Conservation (phyloP, 2,113 vertebrate genomes). For the Zeus faber region DNA sequence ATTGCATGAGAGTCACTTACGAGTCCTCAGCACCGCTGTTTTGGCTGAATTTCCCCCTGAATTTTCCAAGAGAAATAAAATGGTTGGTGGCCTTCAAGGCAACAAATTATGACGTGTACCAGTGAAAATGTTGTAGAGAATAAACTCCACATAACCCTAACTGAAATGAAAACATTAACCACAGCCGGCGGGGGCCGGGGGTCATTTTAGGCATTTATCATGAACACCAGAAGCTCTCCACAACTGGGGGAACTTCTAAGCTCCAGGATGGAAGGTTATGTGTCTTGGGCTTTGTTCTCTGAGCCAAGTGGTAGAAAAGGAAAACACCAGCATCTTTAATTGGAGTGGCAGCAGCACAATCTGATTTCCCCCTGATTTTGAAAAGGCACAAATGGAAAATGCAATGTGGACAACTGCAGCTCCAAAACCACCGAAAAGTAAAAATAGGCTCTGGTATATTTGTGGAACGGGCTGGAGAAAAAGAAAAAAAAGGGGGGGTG, state of each 20-base stretch:
- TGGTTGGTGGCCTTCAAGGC: too few relatives aligned
- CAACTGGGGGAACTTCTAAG: slow-evolving; percentile 26
- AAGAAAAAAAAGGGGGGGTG: slow-evolving; percentile 19
- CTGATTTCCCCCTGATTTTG: slow-evolving; percentile 18
- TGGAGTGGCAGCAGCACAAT: slow-evolving; percentile 10
- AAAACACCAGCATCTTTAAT: slow-evolving; percentile 50
- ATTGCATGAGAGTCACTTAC: too few relatives aligned
- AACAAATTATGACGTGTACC: too few relatives aligned
- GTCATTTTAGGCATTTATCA: slow-evolving; percentile 52
- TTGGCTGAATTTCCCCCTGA: too few relatives aligned
- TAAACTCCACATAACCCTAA: too few relatives aligned
- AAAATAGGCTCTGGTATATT: slow-evolving; percentile 23
- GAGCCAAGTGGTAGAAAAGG: slow-evolving; percentile 47
- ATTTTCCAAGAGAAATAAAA: too few relatives aligned
- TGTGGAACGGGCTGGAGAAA: slow-evolving; percentile 30
- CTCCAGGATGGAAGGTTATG: slow-evolving; percentile 26
- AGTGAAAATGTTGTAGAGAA: too few relatives aligned
- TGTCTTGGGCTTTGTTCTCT: slow-evolving; percentile 61
- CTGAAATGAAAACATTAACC: slow-evolving; percentile 38
- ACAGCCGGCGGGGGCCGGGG: slow-evolving; percentile 46
- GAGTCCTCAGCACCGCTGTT: too few relatives aligned
- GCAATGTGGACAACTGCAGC: too few relatives aligned
- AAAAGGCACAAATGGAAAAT: not conserved
- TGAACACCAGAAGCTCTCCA: slow-evolving; percentile 34
- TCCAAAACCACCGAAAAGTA: slow-evolving; percentile 10